Conservation (phyloP, 2,888 invertebrate species). For the Acleris emargana region DNA sequence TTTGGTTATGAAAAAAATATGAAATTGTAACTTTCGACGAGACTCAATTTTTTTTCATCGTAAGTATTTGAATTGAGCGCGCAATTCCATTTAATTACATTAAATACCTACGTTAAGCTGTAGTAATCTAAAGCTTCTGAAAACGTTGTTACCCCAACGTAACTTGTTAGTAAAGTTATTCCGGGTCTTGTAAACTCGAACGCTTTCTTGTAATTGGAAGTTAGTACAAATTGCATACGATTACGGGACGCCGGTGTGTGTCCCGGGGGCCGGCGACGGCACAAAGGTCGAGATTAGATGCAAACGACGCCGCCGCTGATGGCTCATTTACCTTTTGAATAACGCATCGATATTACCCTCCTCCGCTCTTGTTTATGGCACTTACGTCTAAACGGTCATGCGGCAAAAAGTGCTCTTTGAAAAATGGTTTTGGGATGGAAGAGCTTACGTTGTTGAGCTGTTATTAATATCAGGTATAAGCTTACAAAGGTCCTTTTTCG, state of each 20-base stretch:
- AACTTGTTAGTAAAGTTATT: slow-evolving; percentile 30
- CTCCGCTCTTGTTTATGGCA: slow-evolving; percentile 43
- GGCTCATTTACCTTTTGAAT: slow-evolving; percentile 80
- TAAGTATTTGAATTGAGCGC: too few relatives aligned
- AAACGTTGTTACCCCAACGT: slow-evolving; percentile 10
- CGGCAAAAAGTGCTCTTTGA: slow-evolving; percentile 28
- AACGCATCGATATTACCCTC: slow-evolving; percentile 69
- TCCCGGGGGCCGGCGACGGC: slow-evolving; percentile 49
- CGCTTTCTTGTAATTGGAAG: slow-evolving; percentile 37
- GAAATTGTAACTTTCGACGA: background rate
- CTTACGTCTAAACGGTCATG: slow-evolving; percentile 31
- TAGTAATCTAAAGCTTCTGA: slow-evolving; percentile 7
- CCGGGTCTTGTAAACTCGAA: slow-evolving; percentile 33
- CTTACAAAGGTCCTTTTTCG: background rate
- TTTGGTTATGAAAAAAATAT: background rate
- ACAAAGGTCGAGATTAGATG: slow-evolving; percentile 73
- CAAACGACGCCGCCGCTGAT: slow-evolving; percentile 76
- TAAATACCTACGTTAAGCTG: slow-evolving; percentile 5
- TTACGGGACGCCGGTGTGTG: slow-evolving; percentile 50
- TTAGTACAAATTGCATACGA: slow-evolving; percentile 43
- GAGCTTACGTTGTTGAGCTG: slow-evolving; percentile 9
- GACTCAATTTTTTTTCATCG: too few relatives aligned
- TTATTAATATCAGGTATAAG: slow-evolving; percentile 19
- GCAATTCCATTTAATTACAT: background rate
- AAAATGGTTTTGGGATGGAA: slow-evolving; percentile 28